Base-by-base conservation (phyloP, 2,888 invertebrate species). In the Lithophane semibrunnea region DNA sequence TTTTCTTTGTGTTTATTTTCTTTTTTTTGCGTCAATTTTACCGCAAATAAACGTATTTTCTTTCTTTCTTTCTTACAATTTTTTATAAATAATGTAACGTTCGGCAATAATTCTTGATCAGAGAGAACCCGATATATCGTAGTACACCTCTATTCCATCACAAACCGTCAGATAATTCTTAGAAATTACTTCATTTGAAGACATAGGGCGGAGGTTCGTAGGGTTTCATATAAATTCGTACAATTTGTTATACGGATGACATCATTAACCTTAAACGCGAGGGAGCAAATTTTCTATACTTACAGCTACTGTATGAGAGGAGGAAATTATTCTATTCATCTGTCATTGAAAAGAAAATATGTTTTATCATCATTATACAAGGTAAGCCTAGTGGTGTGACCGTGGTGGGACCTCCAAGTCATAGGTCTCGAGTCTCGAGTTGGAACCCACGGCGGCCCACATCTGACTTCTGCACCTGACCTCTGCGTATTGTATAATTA, bases 151-250 rank as follows among this genome's bases (percentile, higher is more conserved):
- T 86, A 88, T 80, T 74, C 63, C 64, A 44, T 83, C 69, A 69
- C 68, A 68, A 66, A 60, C 61, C 86, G 73, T 76, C 77, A 89
- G 90, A 92, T 93, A 92, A 93, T 93, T 93, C 93, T 93, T 92
- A 93, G 92, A 92, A 93, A 94, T 94, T 93, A 94, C 94, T 94
- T 93, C 92, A 93, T 93, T 94, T 93, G 90, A 92, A 93, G 93
- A 93, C 93, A 92, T 92, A 92, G 92, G 93, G 93, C 84, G 91
- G 91, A 91, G 92, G 92, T 92, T 92, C 91, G 91, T 90, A 89
- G 90, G 91, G 92, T 91, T 90, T 90, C 90, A 91, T 91, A 94
- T 92, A 93, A 94, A 94, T 94, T 94, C 89, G 90, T 90, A 88
- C 91, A 92, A 94, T 94, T 94, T 94, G 92, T 94, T 93, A 94